Percentiles rank a stretch among this genome's conserved stretches.
Evolutionary conservation across 2,797 vertebrate genomes (phyloP).

Genomic region (Sternotherus odoratus): DNA sequence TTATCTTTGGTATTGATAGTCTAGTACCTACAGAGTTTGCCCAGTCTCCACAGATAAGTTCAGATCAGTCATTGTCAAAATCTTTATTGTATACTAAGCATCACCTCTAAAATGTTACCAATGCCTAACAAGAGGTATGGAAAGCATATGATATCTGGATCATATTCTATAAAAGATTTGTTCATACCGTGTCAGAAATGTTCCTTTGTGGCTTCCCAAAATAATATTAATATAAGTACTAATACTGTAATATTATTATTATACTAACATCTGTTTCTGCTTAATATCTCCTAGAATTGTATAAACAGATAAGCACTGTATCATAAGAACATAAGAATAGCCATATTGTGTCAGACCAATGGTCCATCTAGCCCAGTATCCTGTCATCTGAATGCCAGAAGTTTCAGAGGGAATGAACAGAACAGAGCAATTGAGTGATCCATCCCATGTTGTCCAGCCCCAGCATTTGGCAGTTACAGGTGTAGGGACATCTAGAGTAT

Average conservation of each 20-base stretch:
- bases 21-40: constrained; percentile 30
- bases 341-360: neutral
- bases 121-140: neutral
- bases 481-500: neutral
- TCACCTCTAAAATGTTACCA: neutral
- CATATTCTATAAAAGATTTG: neutral
- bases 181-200: rapidly evolving
- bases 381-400: neutral
- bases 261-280: neutral
- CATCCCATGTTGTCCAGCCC: neutral
- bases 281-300: neutral
- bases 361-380: neutral
- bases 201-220: neutral
- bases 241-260: neutral
- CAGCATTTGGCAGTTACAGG: neutral
- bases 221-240: neutral
- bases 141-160: neutral
- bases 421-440: neutral
- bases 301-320: constrained; percentile 26
- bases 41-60: constrained; percentile 44
- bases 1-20: constrained; percentile 63
- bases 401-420: neutral
- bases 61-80: constrained; percentile 34
- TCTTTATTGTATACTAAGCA: neutral
- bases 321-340: neutral